Percentiles rank a stretch among this genome's conserved stretches.
phyloP scores from a whole-genome alignment of 2,113 vertebrate genomes.

The Jacana jacana region DNA sequence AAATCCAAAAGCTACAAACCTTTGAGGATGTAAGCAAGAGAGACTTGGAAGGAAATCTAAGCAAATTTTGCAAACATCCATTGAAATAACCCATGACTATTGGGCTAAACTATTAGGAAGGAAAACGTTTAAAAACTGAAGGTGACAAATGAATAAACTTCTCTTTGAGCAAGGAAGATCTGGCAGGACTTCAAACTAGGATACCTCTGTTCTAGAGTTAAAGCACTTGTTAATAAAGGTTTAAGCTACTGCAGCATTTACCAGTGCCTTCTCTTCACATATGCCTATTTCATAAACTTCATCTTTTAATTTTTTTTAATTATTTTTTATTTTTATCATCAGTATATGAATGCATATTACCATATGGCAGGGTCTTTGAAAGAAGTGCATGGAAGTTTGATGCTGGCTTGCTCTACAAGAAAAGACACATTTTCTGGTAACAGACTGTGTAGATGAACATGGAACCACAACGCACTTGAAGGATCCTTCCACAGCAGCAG shows the following conservation, averaged over 20 bases:
- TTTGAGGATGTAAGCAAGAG: conserved; percentile 38
- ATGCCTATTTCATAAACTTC: conserved; percentile 6
- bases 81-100: conserved; percentile 33
- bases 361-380: conserved; percentile 64
- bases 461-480: conserved; percentile 10
- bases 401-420: conserved; percentile 8
- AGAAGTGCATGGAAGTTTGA: conserved; percentile 23
- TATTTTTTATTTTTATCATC: conserved; percentile 46
- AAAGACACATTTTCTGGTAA: conserved; percentile 39
- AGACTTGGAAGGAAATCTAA: conserved; percentile 48
- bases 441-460: conserved; percentile 29
- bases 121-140: conserved; percentile 44
- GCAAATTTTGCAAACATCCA: conserved; percentile 42
- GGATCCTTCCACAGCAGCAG: conserved; percentile 44
- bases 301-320: not conserved
- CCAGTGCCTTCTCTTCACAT: not conserved
- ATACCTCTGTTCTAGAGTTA: not conserved
- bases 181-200: conserved; percentile 55
- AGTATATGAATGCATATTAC: conserved; percentile 43
- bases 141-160: conserved; percentile 35
- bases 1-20: conserved; percentile 15
- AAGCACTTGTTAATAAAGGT: conserved; percentile 45
- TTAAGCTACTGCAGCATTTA: not conserved
- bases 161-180: conserved; percentile 24
- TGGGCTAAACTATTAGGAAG: conserved; percentile 12